Conservation (phyloP, 37 sponge, comb jelly and placozoan species). For the Spongilla lacustris region DNA sequence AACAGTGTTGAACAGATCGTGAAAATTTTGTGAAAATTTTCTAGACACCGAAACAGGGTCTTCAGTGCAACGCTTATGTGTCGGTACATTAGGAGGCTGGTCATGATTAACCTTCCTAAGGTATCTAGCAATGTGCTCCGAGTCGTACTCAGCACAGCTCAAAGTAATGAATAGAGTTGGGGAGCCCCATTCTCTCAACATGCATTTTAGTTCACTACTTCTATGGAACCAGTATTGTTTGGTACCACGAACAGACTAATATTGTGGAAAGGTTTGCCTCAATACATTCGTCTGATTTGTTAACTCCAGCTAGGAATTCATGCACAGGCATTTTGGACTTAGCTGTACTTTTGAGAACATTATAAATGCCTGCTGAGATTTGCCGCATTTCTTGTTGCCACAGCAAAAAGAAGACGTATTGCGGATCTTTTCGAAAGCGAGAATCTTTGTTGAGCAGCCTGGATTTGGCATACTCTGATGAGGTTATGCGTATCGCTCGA, state of each 20-base stretch:
- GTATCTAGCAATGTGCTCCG: conserved; percentile 15
- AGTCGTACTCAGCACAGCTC: too few species aligned
- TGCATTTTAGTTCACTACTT: conserved; percentile 47
- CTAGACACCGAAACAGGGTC: conserved; percentile 63
- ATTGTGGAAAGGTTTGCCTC: conserved; percentile 18
- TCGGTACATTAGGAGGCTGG: not conserved
- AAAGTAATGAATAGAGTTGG: conserved; percentile 30
- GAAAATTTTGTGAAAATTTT: conserved; percentile 47
- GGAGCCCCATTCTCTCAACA: conserved; percentile 66
- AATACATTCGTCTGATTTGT: conserved; percentile 11
- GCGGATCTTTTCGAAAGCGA: too few species aligned
- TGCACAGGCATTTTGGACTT: too few species aligned
- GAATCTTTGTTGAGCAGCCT: too few species aligned
- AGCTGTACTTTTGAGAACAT: too few species aligned
- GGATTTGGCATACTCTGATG: too few species aligned
- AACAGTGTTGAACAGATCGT: too few species aligned
- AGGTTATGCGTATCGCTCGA: too few species aligned
- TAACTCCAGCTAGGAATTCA: not conserved
- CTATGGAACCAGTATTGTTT: conserved; percentile 53
- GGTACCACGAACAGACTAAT: conserved; percentile 52
- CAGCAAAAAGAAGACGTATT: too few species aligned
- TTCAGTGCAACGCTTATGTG: conserved; percentile 53
- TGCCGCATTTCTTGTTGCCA: too few species aligned
- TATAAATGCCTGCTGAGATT: too few species aligned
- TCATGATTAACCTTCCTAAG: conserved; percentile 46